phyloP scores from a whole-genome alignment of 2,113 vertebrate genomes.

The Morone saxatilis region DNA sequence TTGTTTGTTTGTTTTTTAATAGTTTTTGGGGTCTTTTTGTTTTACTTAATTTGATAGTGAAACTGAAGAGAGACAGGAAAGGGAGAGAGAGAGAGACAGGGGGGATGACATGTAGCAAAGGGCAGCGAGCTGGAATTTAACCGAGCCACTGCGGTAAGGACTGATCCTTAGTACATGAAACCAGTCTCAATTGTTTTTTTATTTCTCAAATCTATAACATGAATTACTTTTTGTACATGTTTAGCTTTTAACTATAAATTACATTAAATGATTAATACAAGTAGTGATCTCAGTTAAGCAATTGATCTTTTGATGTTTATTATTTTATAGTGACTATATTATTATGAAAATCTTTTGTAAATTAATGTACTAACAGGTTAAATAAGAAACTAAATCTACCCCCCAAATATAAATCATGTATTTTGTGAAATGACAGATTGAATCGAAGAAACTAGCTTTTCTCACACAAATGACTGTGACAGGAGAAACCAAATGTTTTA shows the following conservation, averaged over 20 bases:
- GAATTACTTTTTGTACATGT: background rate
- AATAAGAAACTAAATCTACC: background rate
- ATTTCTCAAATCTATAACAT: slow-evolving; percentile 1
- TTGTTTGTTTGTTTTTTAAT: background rate
- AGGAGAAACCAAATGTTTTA: slow-evolving; percentile 30
- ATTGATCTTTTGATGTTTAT: background rate
- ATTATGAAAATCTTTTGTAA: background rate
- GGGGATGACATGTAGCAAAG: no score
- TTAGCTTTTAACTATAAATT: background rate
- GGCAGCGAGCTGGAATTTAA: no score
- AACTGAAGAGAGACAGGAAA: no score
- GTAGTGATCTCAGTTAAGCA: background rate
- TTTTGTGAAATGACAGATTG: background rate
- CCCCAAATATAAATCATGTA: background rate
- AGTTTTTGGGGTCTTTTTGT: background rate
- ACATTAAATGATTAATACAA: background rate
- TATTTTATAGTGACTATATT: background rate
- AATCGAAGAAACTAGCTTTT: background rate
- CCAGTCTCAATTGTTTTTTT: background rate
- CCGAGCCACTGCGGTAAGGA: no score
- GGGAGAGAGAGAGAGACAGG: no score
- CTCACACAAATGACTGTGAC: slow-evolving; percentile 5
- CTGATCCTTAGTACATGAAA: no score
- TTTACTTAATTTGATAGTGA: no score
- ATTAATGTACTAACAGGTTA: background rate